phyloP scores from a whole-genome alignment of 2,113 vertebrate species.

The Platichthys flesus region DNA sequence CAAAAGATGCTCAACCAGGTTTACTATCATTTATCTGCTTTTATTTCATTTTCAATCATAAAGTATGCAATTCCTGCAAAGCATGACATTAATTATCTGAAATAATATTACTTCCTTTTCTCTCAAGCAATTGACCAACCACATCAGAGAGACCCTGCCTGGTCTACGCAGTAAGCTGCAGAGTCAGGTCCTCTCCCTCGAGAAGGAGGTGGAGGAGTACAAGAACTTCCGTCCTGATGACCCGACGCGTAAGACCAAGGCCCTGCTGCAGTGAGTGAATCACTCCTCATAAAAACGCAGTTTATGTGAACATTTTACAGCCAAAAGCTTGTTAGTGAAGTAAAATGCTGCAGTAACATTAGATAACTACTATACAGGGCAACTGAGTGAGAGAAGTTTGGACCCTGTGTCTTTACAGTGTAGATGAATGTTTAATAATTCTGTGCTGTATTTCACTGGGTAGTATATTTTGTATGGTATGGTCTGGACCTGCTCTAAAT shows the following conservation, averaged over 20 bases:
- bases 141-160: constrained; percentile 95
- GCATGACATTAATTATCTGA: background rate
- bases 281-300: background rate
- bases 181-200: constrained; percentile 94
- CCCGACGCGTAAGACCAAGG: constrained; percentile 96
- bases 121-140: constrained; percentile 95
- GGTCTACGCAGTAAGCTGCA: constrained; percentile 94
- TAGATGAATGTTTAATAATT: too few relatives aligned
- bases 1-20: constrained; percentile 98
- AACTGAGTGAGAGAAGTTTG: background rate
- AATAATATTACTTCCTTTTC: background rate
- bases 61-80: background rate
- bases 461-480: too few relatives aligned
- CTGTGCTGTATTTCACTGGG: too few relatives aligned
- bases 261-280: constrained; percentile 90
- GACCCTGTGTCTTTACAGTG: too few relatives aligned
- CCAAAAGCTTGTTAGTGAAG: background rate
- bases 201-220: constrained; percentile 97
- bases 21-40: background rate
- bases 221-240: constrained; percentile 97
- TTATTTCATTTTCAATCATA: background rate
- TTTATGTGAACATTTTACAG: background rate
- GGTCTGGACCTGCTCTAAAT: too few relatives aligned
- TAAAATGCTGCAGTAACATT: background rate
- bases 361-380: background rate